phyloP scores from a whole-genome alignment of 2,797 vertebrate genomes.

The Scolopax bukidnonensis region DNA sequence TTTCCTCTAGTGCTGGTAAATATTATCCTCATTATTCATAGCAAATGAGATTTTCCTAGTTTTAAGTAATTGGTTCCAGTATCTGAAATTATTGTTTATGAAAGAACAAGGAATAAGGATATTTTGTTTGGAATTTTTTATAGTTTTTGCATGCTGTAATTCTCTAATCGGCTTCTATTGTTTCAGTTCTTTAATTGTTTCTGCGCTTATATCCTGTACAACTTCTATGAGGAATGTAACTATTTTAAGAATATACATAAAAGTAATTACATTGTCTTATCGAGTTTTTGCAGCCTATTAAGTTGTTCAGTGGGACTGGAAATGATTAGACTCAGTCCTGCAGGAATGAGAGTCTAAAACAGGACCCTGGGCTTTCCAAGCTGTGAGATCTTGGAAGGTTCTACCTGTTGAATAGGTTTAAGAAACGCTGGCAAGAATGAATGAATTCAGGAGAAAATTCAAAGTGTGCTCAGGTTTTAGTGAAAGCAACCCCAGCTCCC shows the following conservation, averaged over 20 bases:
- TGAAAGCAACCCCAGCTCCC: neutral
- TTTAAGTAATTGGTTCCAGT: slow-evolving; percentile 19
- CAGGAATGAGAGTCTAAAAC: neutral
- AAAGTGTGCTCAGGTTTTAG: neutral
- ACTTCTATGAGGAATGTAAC: slow-evolving; percentile 45
- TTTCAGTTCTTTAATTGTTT: slow-evolving; percentile 69
- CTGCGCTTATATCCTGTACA: slow-evolving; percentile 39
- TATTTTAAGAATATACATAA: slow-evolving; percentile 70
- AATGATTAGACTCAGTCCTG: slow-evolving; percentile 58
- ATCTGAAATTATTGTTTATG: slow-evolving; percentile 18
- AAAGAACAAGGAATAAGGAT: neutral
- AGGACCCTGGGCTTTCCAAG: neutral
- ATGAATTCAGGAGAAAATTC: neutral
- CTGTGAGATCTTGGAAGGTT: neutral
- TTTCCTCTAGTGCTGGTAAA: neutral
- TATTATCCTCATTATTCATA: neutral
- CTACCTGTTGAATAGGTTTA: neutral
- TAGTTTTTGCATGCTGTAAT: neutral
- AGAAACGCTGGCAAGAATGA: neutral
- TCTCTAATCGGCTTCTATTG: slow-evolving; percentile 58
- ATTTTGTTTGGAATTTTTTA: neutral
- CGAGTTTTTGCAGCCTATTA: slow-evolving; percentile 77
- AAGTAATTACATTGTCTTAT: slow-evolving; percentile 78
- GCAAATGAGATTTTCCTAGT: neutral
- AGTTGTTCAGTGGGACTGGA: slow-evolving; percentile 69